phyloP scores from a whole-genome alignment of 2,113 vertebrate genomes.

The Heterochromis multidens region DNA sequence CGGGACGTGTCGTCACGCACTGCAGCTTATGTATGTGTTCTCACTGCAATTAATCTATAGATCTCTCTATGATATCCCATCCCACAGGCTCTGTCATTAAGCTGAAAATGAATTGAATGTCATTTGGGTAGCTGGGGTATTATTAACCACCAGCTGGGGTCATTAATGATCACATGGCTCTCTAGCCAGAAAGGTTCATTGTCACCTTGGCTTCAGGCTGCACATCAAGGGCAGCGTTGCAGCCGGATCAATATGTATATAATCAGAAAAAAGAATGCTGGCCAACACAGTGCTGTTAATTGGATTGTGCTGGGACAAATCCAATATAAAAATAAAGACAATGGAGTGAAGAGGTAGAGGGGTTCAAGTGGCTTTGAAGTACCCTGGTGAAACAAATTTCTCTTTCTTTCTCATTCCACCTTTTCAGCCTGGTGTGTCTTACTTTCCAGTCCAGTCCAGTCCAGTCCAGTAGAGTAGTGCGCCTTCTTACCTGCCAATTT shows the following conservation, averaged over 20 bases:
- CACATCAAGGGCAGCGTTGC: not conserved
- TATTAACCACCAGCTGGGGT: constrained; percentile 27
- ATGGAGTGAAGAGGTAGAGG: not conserved
- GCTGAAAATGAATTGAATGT: constrained; percentile 25
- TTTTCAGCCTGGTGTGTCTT: constrained; percentile 71
- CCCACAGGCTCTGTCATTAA: not conserved
- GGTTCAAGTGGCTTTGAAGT: constrained; percentile 58
- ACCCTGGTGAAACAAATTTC: constrained; percentile 45
- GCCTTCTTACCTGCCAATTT: constrained; percentile 54
- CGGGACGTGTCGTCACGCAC: not conserved
- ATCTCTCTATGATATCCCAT: not conserved
- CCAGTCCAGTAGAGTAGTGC: constrained; percentile 73
- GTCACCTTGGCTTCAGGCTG: constrained; percentile 5
- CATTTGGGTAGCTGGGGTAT: not conserved
- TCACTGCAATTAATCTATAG: not conserved
- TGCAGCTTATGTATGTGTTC: not conserved
- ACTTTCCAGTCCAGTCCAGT: constrained; percentile 62
- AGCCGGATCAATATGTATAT: not conserved
- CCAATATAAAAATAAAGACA: not conserved
- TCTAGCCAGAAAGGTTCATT: not conserved
- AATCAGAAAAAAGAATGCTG: not conserved
- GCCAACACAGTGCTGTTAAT: not conserved
- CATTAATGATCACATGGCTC: not conserved
- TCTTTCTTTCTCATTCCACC: constrained; percentile 61
- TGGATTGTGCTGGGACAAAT: not conserved